phyloP scores from a whole-genome alignment of 2,113 vertebrate genomes.

The Rhipidura dahli region DNA sequence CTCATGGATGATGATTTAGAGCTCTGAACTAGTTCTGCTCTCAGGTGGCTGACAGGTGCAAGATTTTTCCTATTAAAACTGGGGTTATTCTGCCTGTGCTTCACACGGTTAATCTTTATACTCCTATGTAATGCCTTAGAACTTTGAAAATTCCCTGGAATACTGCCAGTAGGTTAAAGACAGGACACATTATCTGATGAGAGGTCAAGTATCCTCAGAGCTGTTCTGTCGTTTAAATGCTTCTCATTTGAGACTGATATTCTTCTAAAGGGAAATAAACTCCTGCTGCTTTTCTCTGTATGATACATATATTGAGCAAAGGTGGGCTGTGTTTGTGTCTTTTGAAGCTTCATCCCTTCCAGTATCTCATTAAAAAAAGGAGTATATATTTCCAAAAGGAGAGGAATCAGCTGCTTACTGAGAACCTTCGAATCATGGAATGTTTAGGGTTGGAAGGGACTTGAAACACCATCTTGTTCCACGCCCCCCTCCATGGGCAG shows the following conservation, averaged over 20 bases:
- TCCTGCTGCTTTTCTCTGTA: not conserved
- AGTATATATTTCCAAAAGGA: not conserved
- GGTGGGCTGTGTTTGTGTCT: not conserved
- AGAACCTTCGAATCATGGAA: not conserved
- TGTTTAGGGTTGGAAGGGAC: not conserved
- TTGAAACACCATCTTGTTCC: not conserved
- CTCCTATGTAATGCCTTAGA: accelerated
- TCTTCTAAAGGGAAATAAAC: not conserved
- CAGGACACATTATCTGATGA: not conserved
- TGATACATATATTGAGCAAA: not conserved
- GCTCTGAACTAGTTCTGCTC: not conserved
- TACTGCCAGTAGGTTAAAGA: not conserved
- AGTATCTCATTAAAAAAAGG: not conserved
- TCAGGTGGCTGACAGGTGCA: not conserved
- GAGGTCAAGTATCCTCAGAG: not conserved
- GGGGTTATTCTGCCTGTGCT: accelerated
- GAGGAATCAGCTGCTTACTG: not conserved
- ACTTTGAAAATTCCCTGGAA: not conserved
- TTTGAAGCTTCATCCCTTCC: not conserved
- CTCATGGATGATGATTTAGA: not conserved
- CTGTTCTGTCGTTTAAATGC: not conserved
- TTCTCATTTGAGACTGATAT: not conserved
- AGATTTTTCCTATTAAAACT: not conserved
- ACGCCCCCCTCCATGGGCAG: no score
- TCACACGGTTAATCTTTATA: not conserved